Evolutionary conservation across 1,140 invertebrate genomes (phyloP), one percentile per base, ranked within the genome.

Genomic region (Drosophila biarmipes): DNA sequence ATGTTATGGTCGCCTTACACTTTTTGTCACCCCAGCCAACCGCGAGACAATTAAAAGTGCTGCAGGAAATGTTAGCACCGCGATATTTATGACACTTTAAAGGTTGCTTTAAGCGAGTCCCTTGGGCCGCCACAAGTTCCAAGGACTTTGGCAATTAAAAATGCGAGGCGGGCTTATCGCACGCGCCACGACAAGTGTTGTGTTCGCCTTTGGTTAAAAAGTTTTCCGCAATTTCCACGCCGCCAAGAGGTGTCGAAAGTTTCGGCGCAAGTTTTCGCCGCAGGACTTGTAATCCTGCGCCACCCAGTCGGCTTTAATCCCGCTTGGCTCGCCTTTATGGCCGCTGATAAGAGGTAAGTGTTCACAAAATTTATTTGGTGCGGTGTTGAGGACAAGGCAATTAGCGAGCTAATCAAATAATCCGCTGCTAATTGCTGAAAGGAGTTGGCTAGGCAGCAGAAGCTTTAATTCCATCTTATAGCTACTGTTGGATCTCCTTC

Each of bases 11-110:
- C 40, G 48, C 46, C 31, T 56, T 51, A 48, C 51, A 48, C 51
- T 46, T 59, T 53, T 68, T 55, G 42, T 57, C 7, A 14, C 4
- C 11, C 12, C 11, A 24, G 8, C n/a, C 46, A 31, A n/a, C n/a
- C n/a, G 38, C 10, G 5, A 40, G 24, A 73, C 72, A 86, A 84
- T 80, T 84, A 86, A 80, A 64, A 38, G 56, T 38, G 3, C 8
- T 48, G 11, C 56, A 56, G 84, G 74, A 86, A 82, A 74, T 68
- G 71, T 63, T 64, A 67, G 67, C 63, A n/a, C 48, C 17, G 34
- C 34, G 38, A 64, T 82, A 86, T 86, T 86, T 86, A 86, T 86
- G 82, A 78, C 78, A 87, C 73, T 69, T 87, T 87, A 86, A 87
- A 75, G 21, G 40, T 49, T 45, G 29, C 82, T 71, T 72, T 63